Evolutionary conservation across 2,113 vertebrate species (phyloP).

Genomic region (Phyllostomus hastatus): DNA sequence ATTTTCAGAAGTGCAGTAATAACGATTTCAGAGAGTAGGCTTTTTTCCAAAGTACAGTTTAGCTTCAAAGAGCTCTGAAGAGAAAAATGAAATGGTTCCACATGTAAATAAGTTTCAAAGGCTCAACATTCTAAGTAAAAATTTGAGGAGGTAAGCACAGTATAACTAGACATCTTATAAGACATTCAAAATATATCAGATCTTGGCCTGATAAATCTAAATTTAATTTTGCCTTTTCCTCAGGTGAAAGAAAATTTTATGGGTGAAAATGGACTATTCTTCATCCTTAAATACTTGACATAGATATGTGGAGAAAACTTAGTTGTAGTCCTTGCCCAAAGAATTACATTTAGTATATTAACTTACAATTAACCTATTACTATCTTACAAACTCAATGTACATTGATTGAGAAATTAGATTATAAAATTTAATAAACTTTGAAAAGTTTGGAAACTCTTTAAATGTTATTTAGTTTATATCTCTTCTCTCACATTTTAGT

Average conservation of each 20-base stretch:
- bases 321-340: not conserved
- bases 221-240: not conserved
- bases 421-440: not conserved
- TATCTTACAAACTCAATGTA: not conserved
- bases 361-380: not conserved
- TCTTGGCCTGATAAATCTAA: not conserved
- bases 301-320: not conserved
- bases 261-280: not conserved
- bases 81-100: constrained; percentile 39
- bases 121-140: not conserved
- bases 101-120: constrained; percentile 27
- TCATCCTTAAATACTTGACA: not conserved
- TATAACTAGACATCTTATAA: not conserved
- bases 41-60: constrained; percentile 25
- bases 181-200: not conserved
- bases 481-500: not conserved
- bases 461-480: not conserved
- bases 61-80: constrained; percentile 11
- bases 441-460: not conserved
- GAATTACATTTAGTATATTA: not conserved
- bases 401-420: not conserved
- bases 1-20: not conserved
- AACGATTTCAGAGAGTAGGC: constrained; percentile 26
- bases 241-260: not conserved
- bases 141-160: not conserved